Conservation (phyloP, 2,888 invertebrate species). For the Luperina testacea region DNA sequence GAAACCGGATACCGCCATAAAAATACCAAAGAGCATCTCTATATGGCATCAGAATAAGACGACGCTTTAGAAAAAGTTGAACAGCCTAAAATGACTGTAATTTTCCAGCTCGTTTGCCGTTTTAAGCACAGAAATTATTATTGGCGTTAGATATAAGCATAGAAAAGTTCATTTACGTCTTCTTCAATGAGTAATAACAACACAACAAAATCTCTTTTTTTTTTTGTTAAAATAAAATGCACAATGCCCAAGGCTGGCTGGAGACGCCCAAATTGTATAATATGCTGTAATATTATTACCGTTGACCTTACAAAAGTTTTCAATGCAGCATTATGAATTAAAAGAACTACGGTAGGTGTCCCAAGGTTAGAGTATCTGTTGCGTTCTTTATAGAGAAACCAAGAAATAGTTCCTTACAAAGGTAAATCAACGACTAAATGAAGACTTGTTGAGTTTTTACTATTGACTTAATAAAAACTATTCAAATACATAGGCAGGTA, state of each 20-base stretch:
- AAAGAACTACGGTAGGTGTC: not conserved
- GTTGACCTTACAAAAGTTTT: not conserved
- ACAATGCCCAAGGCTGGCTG: not conserved
- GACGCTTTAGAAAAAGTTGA: not conserved
- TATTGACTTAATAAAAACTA: not conserved
- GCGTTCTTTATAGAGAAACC: not conserved
- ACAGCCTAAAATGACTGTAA: not conserved
- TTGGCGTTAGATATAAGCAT: not conserved
- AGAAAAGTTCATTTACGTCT: not conserved
- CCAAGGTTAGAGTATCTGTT: not conserved
- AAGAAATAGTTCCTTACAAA: no score
- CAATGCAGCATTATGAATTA: not conserved
- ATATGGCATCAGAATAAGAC: not conserved
- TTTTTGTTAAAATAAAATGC: not conserved
- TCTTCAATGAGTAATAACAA: not conserved
- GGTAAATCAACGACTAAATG: no score
- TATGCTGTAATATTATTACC: not conserved
- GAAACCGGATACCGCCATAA: not conserved
- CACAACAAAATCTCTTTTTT: not conserved
- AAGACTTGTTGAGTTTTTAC: not conserved
- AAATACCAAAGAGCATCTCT: not conserved
- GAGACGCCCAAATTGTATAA: not conserved
- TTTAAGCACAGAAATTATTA: not conserved
- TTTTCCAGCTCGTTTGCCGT: no score
- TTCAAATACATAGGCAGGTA: no score